A percentile compares a stretch with the other conserved stretches of the same genome.
Evolutionary conservation across 2,888 invertebrate species (phyloP).

Genomic region (Eulithis testata): DNA sequence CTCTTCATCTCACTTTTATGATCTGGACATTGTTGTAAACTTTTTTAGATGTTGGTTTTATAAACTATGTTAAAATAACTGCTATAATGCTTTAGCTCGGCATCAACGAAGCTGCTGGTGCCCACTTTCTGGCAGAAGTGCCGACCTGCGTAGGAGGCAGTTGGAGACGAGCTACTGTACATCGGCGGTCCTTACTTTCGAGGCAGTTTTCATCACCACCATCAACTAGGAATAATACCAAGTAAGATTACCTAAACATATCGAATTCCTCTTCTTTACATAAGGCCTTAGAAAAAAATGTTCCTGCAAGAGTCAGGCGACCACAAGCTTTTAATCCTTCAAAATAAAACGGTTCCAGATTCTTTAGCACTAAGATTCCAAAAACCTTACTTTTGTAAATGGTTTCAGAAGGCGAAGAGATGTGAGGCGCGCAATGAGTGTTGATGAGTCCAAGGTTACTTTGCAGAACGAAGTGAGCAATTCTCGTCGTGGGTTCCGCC

Average conservation of each 20-base stretch:
- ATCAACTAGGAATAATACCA: conserved; percentile 57
- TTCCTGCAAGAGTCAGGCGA: no score
- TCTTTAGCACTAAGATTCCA: no score
- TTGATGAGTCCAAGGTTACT: conserved; percentile 65
- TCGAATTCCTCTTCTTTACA: background rate
- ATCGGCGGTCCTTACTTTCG: conserved; percentile 58
- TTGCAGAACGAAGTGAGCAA: conserved; percentile 67
- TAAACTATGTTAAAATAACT: background rate
- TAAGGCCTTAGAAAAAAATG: no score
- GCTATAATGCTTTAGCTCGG: conserved; percentile 52
- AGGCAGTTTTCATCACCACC: conserved; percentile 76
- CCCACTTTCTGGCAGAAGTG: conserved; percentile 73
- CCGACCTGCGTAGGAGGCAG: conserved; percentile 71
- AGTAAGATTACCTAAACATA: conserved; percentile 42
- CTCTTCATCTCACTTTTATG: no score
- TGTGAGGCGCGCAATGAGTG: conserved; percentile 73
- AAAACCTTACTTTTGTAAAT: background rate
- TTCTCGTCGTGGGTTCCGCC: conserved; percentile 60
- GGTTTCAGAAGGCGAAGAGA: conserved; percentile 63
- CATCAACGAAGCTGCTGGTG: conserved; percentile 72
- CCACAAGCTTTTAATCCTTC: no score
- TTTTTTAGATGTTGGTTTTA: no score
- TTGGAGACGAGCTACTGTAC: conserved; percentile 62
- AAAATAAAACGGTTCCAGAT: no score
- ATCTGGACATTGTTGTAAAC: no score